Evolutionary conservation across 2,113 vertebrate genomes (phyloP).

Genomic region (Brachirus orientalis): DNA sequence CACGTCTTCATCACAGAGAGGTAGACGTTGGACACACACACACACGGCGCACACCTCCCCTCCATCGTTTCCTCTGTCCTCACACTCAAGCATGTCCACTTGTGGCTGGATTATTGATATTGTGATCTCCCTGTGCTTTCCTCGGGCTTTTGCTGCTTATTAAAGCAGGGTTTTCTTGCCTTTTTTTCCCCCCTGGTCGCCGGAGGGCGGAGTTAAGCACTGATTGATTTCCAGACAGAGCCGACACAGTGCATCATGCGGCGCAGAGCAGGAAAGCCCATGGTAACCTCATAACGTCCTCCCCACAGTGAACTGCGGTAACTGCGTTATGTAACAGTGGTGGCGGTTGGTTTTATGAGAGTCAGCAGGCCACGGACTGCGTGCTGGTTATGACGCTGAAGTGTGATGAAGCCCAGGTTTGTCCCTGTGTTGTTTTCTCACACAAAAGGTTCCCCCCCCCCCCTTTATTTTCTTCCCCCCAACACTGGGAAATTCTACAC

Average conservation of each 20-base stretch:
- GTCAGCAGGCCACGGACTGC: conserved; percentile 41
- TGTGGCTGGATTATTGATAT: conserved; percentile 57
- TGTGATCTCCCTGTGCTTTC: conserved; percentile 45
- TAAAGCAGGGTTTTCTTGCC: conserved; percentile 18
- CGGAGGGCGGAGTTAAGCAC: conserved; percentile 51
- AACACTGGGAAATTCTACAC: conserved; percentile 50
- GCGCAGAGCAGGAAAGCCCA: conserved; percentile 70
- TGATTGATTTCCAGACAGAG: conserved; percentile 66
- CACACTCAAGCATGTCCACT: conserved; percentile 40
- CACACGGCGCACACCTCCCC: neutral
- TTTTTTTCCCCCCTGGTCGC: neutral
- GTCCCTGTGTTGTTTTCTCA: conserved; percentile 50
- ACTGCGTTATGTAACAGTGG: conserved; percentile 57
- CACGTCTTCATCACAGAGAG: conserved; percentile 41
- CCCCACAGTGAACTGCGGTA: conserved; percentile 47
- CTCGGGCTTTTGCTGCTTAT: conserved; percentile 48
- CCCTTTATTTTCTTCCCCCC: neutral
- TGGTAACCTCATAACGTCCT: conserved; percentile 64
- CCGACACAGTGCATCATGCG: conserved; percentile 46
- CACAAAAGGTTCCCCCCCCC: conserved; percentile 30
- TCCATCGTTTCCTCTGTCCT: neutral
- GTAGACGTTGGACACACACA: conserved; percentile 19
- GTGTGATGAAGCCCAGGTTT: conserved; percentile 22
- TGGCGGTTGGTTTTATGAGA: conserved; percentile 40
- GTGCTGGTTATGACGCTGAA: conserved; percentile 37